phyloP scores from a whole-genome alignment of 2,888 invertebrate genomes.

The Operophtera brumata region DNA sequence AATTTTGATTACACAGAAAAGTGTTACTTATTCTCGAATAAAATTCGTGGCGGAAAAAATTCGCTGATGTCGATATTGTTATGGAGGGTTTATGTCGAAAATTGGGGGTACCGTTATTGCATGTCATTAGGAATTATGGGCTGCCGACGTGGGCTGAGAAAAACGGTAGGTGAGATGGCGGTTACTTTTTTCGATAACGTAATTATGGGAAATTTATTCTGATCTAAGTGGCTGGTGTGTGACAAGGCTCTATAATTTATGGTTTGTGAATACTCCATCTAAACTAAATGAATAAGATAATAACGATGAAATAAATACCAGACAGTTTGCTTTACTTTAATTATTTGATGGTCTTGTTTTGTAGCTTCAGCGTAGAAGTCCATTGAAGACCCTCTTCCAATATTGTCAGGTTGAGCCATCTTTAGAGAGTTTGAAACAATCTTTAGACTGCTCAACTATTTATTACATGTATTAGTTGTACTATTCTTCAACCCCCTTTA shows the following conservation, averaged over 20 bases:
- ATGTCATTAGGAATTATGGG: constrained; percentile 82
- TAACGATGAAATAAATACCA: too few relatives aligned
- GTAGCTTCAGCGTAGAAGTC: too few relatives aligned
- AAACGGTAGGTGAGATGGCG: constrained; percentile 62
- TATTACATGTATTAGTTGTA: too few relatives aligned
- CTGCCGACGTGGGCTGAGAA: constrained; percentile 69
- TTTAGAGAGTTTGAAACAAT: too few relatives aligned
- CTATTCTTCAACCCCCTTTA: too few relatives aligned
- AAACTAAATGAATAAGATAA: too few relatives aligned
- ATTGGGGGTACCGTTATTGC: constrained; percentile 81
- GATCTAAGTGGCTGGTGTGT: constrained; percentile 43
- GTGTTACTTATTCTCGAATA: constrained; percentile 80
- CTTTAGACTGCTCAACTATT: too few relatives aligned
- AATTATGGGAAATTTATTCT: constrained; percentile 79
- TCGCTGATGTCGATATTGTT: constrained; percentile 81
- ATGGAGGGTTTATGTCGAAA: constrained; percentile 80
- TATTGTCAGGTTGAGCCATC: too few relatives aligned
- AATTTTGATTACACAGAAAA: constrained; percentile 78
- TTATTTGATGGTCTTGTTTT: too few relatives aligned
- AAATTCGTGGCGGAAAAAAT: constrained; percentile 60
- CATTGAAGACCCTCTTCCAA: too few relatives aligned
- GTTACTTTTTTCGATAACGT: constrained; percentile 71
- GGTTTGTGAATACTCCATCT: background rate
- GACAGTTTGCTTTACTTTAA: too few relatives aligned
- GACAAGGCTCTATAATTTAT: constrained; percentile 15